Conservation (phyloP, 2,888 invertebrate species). For the Dioctria linearis region DNA sequence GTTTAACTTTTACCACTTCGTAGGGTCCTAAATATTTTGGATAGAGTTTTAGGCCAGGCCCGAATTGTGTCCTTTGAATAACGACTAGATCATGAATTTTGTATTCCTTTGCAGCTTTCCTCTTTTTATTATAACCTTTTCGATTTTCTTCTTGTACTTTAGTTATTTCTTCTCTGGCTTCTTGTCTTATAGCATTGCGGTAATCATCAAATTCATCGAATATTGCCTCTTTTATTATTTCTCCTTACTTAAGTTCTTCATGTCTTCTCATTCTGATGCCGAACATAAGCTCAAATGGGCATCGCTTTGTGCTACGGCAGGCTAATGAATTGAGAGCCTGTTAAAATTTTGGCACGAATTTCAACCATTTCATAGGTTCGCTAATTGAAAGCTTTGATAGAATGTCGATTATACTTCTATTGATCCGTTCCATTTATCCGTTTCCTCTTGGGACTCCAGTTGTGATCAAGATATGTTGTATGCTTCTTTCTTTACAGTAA, state of each 20-base stretch:
- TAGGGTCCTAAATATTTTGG: conserved; percentile 42
- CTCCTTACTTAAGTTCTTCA: background rate
- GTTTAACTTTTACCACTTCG: conserved; percentile 4
- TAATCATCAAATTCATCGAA: background rate
- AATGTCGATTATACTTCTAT: too few species aligned
- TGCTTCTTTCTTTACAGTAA: too few species aligned
- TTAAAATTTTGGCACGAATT: background rate
- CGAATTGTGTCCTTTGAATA: conserved; percentile 13
- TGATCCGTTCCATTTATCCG: too few species aligned
- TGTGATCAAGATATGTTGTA: too few species aligned
- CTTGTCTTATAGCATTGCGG: background rate
- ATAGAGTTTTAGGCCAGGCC: conserved; percentile 44
- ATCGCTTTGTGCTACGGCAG: background rate
- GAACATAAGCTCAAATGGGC: background rate
- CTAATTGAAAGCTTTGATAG: too few species aligned
- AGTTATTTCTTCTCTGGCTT: conserved; percentile 57
- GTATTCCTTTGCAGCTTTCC: background rate
- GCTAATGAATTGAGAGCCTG: background rate
- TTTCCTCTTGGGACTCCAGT: too few species aligned
- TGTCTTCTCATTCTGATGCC: conserved; percentile 39
- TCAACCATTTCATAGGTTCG: too few species aligned
- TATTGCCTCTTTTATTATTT: conserved; percentile 20
- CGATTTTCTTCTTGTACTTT: conserved; percentile 33
- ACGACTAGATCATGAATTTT: conserved; percentile 7
- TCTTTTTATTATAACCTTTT: background rate